A percentile compares a stretch with the other conserved stretches of the same genome.
Conservation (phyloP, 2,113 vertebrate species). For the Poicephalus meyeri region DNA sequence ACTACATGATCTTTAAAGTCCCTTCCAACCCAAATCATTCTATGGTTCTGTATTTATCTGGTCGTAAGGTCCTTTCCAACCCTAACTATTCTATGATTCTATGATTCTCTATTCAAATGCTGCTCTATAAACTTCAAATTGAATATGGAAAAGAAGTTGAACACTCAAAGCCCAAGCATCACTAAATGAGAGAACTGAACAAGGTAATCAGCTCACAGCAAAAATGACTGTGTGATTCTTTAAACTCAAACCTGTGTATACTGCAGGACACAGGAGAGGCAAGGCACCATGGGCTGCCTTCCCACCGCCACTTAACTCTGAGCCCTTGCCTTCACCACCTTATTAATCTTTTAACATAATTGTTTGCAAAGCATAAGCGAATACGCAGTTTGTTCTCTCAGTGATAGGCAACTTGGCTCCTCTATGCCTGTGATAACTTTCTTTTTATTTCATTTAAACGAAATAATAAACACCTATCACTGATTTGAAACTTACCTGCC, state of each 20-base stretch:
- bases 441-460: not conserved
- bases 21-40: not conserved
- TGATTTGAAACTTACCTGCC: not conserved
- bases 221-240: fast-evolving
- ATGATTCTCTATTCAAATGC: not conserved
- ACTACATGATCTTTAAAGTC: not conserved
- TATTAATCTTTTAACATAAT: not conserved
- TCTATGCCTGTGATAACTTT: not conserved
- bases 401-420: not conserved
- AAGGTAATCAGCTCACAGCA: not conserved
- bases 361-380: not conserved
- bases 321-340: not conserved
- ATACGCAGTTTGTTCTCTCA: not conserved
- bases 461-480: not conserved
- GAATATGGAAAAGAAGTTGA: not conserved
- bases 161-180: not conserved
- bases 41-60: not conserved
- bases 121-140: not conserved
- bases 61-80: not conserved
- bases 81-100: not conserved
- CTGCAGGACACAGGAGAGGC: fast-evolving
- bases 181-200: not conserved
- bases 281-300: not conserved
- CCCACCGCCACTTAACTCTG: not conserved
- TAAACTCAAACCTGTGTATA: not conserved